These are phyloP conservation scores for Ispidina picta DNA, from an alignment of 2,797 vertebrate genomes.

Conservation along the genomic window DNA sequence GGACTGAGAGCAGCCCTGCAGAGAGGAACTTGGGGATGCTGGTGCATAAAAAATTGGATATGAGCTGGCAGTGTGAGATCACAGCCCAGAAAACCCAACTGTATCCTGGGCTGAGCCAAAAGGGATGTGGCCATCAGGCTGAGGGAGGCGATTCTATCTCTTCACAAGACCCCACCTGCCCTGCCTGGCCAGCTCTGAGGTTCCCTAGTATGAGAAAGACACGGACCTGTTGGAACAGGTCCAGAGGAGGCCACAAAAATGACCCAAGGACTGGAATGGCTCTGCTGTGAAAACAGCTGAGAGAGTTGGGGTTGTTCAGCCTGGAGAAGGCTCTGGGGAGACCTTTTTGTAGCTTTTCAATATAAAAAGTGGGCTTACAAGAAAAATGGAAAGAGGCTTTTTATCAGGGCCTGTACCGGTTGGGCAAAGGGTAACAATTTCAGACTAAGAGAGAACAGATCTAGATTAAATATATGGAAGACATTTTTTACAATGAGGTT, in stretches of 20 bases:
- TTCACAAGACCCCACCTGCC: not conserved
- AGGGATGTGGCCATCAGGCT: not conserved
- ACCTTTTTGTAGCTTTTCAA: not conserved
- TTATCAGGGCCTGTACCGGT: not conserved
- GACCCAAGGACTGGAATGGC: not conserved
- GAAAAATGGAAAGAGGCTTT: not conserved
- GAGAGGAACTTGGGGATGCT: not conserved
- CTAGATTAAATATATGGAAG: not conserved
- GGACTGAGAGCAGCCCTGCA: not conserved
- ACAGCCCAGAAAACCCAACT: not conserved
- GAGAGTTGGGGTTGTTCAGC: not conserved
- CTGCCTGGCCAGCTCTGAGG: not conserved
- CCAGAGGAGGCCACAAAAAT: not conserved
- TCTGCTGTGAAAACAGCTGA: not conserved
- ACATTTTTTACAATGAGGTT: not conserved
- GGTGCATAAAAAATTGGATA: not conserved
- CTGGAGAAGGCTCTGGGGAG: not conserved
- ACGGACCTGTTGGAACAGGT: not conserved
- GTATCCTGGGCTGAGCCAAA: not conserved
- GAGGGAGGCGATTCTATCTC: not conserved
- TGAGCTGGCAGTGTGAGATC: not conserved
- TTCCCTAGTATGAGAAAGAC: rapidly evolving
- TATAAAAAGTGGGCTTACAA: not conserved
- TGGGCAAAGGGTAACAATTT: not conserved
- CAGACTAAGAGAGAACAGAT: not conserved